Evolutionary conservation across 2,888 invertebrate species (phyloP).

Genomic region (Drepanosiphum platanoidis): DNA sequence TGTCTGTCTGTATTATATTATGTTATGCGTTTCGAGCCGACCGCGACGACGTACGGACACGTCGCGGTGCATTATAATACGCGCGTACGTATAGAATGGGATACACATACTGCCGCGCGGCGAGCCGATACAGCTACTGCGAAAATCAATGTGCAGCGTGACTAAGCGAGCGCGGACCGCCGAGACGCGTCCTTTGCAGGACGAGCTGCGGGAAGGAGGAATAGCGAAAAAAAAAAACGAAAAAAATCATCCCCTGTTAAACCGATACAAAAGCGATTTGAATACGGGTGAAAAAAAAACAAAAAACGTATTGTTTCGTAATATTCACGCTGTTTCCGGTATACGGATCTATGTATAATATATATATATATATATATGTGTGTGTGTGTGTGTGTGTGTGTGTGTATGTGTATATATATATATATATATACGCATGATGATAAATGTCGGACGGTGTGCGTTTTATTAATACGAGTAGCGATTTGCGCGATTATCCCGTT

Average conservation of each 20-base stretch:
- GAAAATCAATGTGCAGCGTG: conserved; percentile 46
- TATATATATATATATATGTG: background rate
- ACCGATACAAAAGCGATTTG: background rate
- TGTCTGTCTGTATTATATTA: too few relatives aligned
- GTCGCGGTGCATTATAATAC: too few relatives aligned
- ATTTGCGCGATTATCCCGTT: background rate
- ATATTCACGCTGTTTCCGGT: background rate
- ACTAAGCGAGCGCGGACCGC: conserved; percentile 23
- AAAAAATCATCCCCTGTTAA: background rate
- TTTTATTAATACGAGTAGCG: too few relatives aligned
- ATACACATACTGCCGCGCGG: background rate
- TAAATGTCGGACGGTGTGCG: background rate
- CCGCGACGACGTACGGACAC: background rate
- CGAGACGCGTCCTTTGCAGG: conserved; percentile 33
- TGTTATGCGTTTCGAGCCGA: background rate
- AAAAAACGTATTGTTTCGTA: background rate
- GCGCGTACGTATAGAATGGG: background rate
- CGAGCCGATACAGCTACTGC: conserved; percentile 18
- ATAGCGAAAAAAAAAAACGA: background rate
- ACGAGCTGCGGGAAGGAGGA: background rate
- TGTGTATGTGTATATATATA: too few relatives aligned
- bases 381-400: too few relatives aligned
- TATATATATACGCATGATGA: background rate
- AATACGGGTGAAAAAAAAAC: background rate
- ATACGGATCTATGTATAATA: too few relatives aligned